Base-by-base conservation (phyloP, 2,888 invertebrate species). In the Morpho helenor region DNA sequence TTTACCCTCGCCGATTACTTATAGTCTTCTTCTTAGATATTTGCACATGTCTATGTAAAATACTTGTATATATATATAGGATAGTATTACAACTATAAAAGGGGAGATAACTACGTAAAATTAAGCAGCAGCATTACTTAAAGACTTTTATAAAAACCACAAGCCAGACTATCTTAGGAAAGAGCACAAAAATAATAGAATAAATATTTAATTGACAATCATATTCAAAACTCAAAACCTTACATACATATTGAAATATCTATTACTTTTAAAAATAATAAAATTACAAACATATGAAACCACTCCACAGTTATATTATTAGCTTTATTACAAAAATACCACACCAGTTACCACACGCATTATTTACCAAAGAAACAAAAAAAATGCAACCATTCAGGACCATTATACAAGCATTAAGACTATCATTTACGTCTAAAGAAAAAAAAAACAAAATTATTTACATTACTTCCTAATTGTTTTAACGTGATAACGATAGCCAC, bases 21-120 rank as follows among this genome's bases (percentile, higher is more conserved):
- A 31, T 31, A 16, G 31, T 31, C 4, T 31, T 31, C 31, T 43
- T 43, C 3, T 4, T 43, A 7, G 7, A 45, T n/a, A 41, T 47
- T 55, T 55, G 55, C 5, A 59, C 55, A 59, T 59, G 55, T 59
- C 59, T 59, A 55, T 59, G 47, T 16, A 48, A 31, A 8, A 42
- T 41, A 40, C 16, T 50, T 40, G 47, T 48, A 23, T 23, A 48
- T 48, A 48, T 48, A 31, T 31, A 48, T 10, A 48, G 48, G 16
- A 10, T n/a, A 46, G 48, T 48, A 31, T 23, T 46, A 43, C 8
- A 48, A 48, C 48, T 48, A 48, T 7, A 10, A 4, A n/a, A 45
- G 10, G 45, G 10, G 10, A 45, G 7, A 7, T 2, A n/a, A 45
- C 10, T 45, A 45, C 4, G 8, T 43, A 43, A 9, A 45, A 45